Percentiles rank a stretch among this genome's conserved stretches.
Conservation (phyloP, 2,888 invertebrate species). For the Lymantria dispar region DNA sequence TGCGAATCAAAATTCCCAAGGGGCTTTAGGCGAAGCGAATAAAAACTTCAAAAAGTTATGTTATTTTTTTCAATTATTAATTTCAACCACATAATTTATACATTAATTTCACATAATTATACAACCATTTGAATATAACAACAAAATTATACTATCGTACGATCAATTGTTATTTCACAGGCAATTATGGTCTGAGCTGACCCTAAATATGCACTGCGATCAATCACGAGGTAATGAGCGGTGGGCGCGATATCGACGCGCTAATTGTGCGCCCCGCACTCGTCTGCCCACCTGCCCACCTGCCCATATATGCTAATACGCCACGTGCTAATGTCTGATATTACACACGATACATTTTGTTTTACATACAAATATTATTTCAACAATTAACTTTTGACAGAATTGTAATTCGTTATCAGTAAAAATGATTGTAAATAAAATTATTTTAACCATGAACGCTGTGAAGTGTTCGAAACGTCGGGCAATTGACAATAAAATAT, state of each 20-base stretch:
- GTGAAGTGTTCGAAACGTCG: no score
- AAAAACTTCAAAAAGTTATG: no score
- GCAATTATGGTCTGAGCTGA: constrained; percentile 7
- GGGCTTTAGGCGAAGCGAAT: no score
- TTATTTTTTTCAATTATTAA: no score
- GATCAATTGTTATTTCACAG: neutral
- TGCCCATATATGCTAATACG: constrained; percentile 8
- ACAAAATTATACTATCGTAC: constrained; percentile 2
- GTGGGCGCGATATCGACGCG: constrained; percentile 17
- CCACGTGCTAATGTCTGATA: constrained; percentile 28
- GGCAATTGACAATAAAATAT: no score
- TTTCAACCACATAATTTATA: no score
- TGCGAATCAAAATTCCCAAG: no score
- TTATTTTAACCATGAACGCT: no score
- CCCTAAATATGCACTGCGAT: constrained; percentile 7
- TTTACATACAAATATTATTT: neutral
- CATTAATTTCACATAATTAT: no score
- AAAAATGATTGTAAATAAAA: no score
- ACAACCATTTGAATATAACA: no score
- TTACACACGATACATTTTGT: constrained; percentile 19
- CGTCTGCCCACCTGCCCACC: constrained; percentile 6
- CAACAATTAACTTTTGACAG: neutral
- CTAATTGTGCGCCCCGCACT: constrained; percentile 17
- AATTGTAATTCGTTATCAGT: neutral
- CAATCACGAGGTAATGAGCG: constrained; percentile 12